Evolutionary conservation across 1,140 invertebrate species (phyloP), one percentile per base, ranked within the genome.

Genomic region (Centruroides sculpturatus): DNA sequence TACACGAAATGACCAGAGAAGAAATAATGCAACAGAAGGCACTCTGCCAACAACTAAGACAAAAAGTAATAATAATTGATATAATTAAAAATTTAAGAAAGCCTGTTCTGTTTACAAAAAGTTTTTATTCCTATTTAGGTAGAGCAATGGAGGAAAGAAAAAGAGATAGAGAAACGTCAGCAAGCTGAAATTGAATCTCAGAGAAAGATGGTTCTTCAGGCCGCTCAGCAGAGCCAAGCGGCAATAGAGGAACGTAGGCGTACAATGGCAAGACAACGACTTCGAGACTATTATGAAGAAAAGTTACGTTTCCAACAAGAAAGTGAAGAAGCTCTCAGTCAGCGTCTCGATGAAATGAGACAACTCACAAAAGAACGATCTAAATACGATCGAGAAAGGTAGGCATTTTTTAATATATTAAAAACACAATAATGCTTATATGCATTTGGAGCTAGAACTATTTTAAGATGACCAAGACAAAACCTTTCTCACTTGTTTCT

Each of bases 361-460:
- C 55, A 63, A 12, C 56, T 57, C 7, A 48, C 48, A 12, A 63
- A 63, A 48, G 62, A 63, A 34, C 49, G 62, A n/a, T 59, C 62
- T 11, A 63, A 63, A 48, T 57, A 63, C 47, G 62, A 63, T 23
- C 59, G 55, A 63, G 62, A 63, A 57, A 56, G 62, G 62, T 63
- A 59, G 59, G 56, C 23, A 13, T 41, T 41, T 41, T 41, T 8
- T 5, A 41, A 41, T 41, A 23, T 23, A 23, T 23, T 23, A 1
- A 23, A 23, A 23, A n/a, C n/a, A n/a, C n/a, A n/a, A n/a, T n/a
- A n/a, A n/a, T n/a, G n/a, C n/a, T n/a, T n/a, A n/a, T n/a, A n/a
- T n/a, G n/a, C n/a, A n/a, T n/a, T n/a, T n/a, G n/a, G n/a, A n/a
- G n/a, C n/a, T n/a, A n/a, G n/a, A n/a, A n/a, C n/a, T n/a, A n/a